Percentiles rank a stretch among this genome's conserved stretches.
Evolutionary conservation across 2,888 invertebrate species (phyloP).

Genomic region (Cyclophora albipunctata): DNA sequence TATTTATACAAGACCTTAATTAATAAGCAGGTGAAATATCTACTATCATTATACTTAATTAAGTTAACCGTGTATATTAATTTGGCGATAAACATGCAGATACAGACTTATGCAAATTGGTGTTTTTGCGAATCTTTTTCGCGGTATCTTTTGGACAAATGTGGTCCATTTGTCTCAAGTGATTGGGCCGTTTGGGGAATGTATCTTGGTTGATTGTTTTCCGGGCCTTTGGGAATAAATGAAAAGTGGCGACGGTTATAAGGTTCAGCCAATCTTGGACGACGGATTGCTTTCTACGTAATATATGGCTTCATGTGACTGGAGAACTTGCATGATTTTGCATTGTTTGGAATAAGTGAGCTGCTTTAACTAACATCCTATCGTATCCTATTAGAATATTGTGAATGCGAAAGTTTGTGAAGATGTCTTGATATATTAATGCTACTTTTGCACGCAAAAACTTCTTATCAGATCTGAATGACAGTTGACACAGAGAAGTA

Average conservation of each 20-base stretch:
- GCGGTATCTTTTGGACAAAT: conserved; percentile 39
- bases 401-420: no score
- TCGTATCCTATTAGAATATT: no score
- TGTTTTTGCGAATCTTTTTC: conserved; percentile 18
- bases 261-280: conserved; percentile 47
- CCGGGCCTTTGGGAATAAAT: conserved; percentile 54
- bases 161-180: conserved; percentile 56
- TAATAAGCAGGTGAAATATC: conserved; percentile 5
- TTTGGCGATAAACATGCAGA: conserved; percentile 1
- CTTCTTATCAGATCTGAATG: no score
- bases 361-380: no score
- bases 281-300: conserved; percentile 29
- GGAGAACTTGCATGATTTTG: no score
- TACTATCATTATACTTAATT: not conserved
- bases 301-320: conserved; percentile 22
- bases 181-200: conserved; percentile 62
- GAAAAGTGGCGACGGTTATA: conserved; percentile 41
- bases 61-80: not conserved
- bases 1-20: conserved; percentile 12
- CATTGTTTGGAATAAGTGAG: no score
- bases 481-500: no score
- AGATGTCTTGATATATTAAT: no score
- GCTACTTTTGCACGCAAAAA: no score
- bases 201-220: conserved; percentile 65
- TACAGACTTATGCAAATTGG: conserved; percentile 7